These are phyloP conservation scores for Cecropterus lyciades DNA, from an alignment of 1,140 invertebrate species.

Conservation along the genomic window DNA sequence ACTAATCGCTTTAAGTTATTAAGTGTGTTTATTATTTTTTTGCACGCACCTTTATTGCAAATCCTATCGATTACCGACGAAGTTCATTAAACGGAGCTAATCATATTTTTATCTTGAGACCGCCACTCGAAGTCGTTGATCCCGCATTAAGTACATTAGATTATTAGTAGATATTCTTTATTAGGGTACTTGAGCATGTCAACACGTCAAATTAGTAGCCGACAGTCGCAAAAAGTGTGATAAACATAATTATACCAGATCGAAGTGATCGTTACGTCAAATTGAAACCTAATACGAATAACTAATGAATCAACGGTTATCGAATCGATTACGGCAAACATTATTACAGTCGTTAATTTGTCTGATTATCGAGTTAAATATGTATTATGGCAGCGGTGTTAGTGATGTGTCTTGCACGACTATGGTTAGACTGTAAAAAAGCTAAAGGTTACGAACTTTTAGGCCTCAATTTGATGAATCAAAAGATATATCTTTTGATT, in stretches of 20 bases:
- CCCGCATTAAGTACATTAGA: conserved; percentile 19
- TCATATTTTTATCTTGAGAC: conserved; percentile 26
- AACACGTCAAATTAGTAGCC: conserved; percentile 36
- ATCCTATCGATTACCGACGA: conserved; percentile 24
- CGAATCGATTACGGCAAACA: conserved; percentile 21
- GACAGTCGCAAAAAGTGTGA: conserved; percentile 32
- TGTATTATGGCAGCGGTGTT: too few species aligned
- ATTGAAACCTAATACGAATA: conserved; percentile 28
- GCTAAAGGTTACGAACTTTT: too few species aligned
- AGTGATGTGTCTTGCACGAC: too few species aligned
- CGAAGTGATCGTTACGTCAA: conserved; percentile 28
- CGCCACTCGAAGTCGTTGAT: conserved; percentile 27
- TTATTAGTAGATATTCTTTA: conserved; percentile 6
- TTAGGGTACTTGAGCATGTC: conserved; percentile 30
- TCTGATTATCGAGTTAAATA: conserved; percentile 1
- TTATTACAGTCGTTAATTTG: conserved; percentile 8
- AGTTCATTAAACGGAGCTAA: conserved; percentile 27
- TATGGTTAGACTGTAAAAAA: too few species aligned
- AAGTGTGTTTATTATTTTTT: conserved; percentile 21
- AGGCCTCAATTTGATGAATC: too few species aligned
- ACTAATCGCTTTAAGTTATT: conserved; percentile 10
- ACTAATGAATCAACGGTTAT: conserved; percentile 25
- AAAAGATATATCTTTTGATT: too few species aligned
- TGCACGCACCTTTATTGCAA: conserved; percentile 27
- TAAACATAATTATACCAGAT: conserved; percentile 29